phyloP scores from a whole-genome alignment of 2,797 vertebrate genomes.

The Eulemur coronatus region DNA sequence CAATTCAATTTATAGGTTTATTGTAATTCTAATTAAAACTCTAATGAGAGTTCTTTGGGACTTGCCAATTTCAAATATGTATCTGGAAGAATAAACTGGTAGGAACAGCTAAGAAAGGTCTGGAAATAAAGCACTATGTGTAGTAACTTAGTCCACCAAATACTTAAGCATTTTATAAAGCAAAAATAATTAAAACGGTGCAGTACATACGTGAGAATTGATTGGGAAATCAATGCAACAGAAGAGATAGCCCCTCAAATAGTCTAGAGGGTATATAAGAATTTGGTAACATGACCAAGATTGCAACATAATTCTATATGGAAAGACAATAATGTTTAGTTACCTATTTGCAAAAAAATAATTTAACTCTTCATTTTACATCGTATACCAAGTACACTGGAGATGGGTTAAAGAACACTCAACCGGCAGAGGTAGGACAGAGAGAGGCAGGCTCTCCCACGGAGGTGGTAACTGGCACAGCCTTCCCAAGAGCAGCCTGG shows the following conservation, averaged over 20 bases:
- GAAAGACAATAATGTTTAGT: not conserved
- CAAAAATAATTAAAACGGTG: not conserved
- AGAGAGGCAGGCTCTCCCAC: accelerated
- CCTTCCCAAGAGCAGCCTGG: not conserved
- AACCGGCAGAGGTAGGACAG: not conserved
- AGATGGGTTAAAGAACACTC: not conserved
- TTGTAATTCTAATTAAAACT: not conserved
- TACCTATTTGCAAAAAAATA: not conserved
- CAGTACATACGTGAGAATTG: not conserved
- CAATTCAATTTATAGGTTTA: not conserved
- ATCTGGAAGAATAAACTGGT: not conserved
- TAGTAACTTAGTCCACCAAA: not conserved
- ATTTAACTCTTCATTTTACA: not conserved
- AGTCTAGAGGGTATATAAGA: not conserved
- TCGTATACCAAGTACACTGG: not conserved
- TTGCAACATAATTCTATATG: not conserved
- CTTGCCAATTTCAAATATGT: not conserved
- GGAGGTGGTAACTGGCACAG: not conserved
- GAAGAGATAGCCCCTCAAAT: not conserved
- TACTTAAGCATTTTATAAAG: not conserved
- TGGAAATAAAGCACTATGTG: not conserved
- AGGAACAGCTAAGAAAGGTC: not conserved
- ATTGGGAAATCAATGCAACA: conserved; percentile 3
- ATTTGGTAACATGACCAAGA: not conserved
- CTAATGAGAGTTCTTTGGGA: not conserved